Conservation (phyloP, 2,113 vertebrate genomes). For the Pycnonotus jocosus region DNA sequence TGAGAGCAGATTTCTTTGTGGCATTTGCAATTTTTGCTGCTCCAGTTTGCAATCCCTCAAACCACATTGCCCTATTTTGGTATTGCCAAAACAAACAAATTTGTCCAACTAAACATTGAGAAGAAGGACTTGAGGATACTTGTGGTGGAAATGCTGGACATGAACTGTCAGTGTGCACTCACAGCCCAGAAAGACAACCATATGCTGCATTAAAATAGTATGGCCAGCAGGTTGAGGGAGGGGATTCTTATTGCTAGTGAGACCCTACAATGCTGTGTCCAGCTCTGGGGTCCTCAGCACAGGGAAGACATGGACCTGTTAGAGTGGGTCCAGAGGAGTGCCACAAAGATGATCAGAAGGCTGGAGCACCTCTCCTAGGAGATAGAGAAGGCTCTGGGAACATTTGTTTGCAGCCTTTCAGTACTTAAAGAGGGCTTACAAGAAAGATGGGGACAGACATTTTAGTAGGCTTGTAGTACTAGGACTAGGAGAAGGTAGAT, state of each 20-base stretch:
- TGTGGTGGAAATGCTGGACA: not conserved
- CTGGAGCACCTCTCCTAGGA: not conserved
- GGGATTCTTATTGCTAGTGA: no score
- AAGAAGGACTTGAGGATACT: not conserved
- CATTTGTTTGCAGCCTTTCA: not conserved
- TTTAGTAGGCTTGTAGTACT: not conserved
- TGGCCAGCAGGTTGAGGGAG: not conserved
- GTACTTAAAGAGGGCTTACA: not conserved
- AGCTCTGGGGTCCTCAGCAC: not conserved
- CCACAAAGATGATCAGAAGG: not conserved
- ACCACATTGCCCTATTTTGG: not conserved
- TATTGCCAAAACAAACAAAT: not conserved
- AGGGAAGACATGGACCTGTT: not conserved
- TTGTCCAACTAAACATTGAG: not conserved
- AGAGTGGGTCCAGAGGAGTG: rapidly evolving
- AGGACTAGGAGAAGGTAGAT: not conserved
- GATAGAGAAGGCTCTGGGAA: not conserved
- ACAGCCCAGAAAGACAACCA: rapidly evolving
- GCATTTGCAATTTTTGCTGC: not conserved
- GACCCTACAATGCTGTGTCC: rapidly evolving
- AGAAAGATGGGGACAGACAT: not conserved
- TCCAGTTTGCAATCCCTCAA: not conserved
- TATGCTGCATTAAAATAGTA: not conserved
- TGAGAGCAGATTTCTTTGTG: not conserved
- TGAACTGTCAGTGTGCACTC: rapidly evolving